Evolutionary conservation across 2,113 vertebrate species (phyloP), one percentile per base, ranked within the genome.

Genomic region (Phycodurus eques): DNA sequence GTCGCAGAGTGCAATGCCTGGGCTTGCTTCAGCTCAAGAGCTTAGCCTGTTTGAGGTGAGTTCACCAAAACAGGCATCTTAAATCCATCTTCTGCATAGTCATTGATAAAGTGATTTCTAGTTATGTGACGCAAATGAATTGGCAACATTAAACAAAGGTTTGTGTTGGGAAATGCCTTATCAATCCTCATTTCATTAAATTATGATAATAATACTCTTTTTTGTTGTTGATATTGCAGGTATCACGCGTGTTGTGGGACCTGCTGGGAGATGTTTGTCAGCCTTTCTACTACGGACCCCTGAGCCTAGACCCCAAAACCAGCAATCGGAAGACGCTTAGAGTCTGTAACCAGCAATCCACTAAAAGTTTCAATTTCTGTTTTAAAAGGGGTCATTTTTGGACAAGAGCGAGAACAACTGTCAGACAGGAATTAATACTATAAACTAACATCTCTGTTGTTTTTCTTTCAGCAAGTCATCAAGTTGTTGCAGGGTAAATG

Each of bases 201-300:
- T 7, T 6, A 19, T 19, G 49, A 49, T 49, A 0, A 15, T 49
- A 14, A 49, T 44, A 44, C 8, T 47, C 4, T 47, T 27, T 39
- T 49, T 68, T 68, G 7, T 53, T n/a, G 1, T 53, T 60, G 2
- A 31, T 47, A 47, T 9, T 78, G 57, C 11, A 94, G 82, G 92
- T 96, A 5, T 93, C 92, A 19, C 88, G 88, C 0, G 78, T 96
- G 69, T 83, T 96, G 15, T 80, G 75, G 12, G 84, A 93, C 9
- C 84, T 96, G 9, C 73, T 95, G 66, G 92, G 93, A 2, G 90
- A 94, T n/a, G 83, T 90, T 0, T 95, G 93, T 10, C 80, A 92
- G 2, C 94, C 93, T 0, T 91, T 92, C 76, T 95, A 94, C 79
- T 88, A 83, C 8, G 12, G 2, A 2, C 20, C 63, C 8, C 78